phyloP scores from a whole-genome alignment of 2,888 invertebrate species.

The Chaetoderma sp. region DNA sequence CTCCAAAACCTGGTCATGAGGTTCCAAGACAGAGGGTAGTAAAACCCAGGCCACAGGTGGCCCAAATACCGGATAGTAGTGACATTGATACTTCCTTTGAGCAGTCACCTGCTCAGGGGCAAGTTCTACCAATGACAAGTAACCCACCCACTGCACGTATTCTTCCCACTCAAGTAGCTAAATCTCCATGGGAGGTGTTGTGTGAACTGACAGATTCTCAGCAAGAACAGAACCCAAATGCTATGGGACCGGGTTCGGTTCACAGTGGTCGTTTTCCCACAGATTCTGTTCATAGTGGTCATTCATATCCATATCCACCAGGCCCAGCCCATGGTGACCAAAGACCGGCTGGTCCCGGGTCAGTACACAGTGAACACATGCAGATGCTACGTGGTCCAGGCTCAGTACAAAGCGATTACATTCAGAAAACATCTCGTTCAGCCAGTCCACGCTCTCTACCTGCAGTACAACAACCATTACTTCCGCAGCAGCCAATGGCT shows the following conservation, averaged over 20 bases:
- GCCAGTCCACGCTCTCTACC: background rate
- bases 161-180: slow-evolving; percentile 34
- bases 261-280: no score
- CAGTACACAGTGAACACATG: background rate
- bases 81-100: background rate
- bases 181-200: slow-evolving; percentile 58
- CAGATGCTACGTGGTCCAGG: background rate
- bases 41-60: background rate
- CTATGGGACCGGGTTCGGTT: slow-evolving; percentile 50
- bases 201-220: slow-evolving; percentile 51
- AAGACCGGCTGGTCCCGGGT: no score
- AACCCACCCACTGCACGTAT: slow-evolving; percentile 19
- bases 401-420: no score
- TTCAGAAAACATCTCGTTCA: background rate
- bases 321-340: background rate
- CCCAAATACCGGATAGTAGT: background rate
- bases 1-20: background rate
- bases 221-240: slow-evolving; percentile 30
- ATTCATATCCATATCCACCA: background rate
- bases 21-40: background rate
- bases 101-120: background rate
- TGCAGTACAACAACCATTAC: background rate
- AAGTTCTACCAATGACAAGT: no score
- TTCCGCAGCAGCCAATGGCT: no score
- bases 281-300: slow-evolving; percentile 36